A percentile compares a stretch with the other conserved stretches of the same genome.
Conservation (phyloP, 2,888 invertebrate species). For the Oscheius onirici region DNA sequence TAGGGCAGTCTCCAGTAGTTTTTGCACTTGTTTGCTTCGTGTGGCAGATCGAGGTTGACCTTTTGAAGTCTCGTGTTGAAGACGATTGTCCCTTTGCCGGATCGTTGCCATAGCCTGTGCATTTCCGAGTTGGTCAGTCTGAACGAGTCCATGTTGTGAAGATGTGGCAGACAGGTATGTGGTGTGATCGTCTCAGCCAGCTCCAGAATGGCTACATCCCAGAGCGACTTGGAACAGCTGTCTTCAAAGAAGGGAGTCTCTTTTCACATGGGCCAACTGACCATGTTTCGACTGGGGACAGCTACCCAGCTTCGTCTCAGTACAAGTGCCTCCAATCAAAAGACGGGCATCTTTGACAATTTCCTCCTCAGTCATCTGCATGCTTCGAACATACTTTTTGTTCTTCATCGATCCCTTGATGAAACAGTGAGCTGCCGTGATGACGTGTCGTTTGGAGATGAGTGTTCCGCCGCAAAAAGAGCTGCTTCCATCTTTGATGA, state of each 20-base stretch:
- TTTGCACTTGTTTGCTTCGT: background rate
- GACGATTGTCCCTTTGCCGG: background rate
- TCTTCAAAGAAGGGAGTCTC: slow-evolving; percentile 4
- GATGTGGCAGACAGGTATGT: slow-evolving; percentile 22
- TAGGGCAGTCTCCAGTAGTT: background rate
- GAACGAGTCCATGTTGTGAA: slow-evolving; percentile 11
- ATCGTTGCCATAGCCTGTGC: slow-evolving; percentile 11
- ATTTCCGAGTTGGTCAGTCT: background rate
- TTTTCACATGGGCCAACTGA: background rate
- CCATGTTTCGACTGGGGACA: background rate
- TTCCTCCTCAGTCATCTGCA: slow-evolving; percentile 7
- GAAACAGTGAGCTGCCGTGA: slow-evolving; percentile 29
- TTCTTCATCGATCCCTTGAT: background rate
- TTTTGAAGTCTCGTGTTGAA: slow-evolving; percentile 1
- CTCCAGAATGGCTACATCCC: slow-evolving; percentile 24
- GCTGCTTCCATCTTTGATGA: background rate
- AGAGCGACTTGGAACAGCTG: background rate
- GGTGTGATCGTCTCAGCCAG: background rate
- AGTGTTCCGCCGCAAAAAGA: slow-evolving; percentile 16
- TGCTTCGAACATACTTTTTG: background rate
- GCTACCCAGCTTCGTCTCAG: background rate
- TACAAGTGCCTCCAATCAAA: background rate
- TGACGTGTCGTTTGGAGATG: slow-evolving; percentile 17
- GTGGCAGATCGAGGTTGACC: slow-evolving; percentile 10
- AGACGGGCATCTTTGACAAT: background rate